phyloP scores from a whole-genome alignment of 2,888 invertebrate species.

The Orchesella flavescens region DNA sequence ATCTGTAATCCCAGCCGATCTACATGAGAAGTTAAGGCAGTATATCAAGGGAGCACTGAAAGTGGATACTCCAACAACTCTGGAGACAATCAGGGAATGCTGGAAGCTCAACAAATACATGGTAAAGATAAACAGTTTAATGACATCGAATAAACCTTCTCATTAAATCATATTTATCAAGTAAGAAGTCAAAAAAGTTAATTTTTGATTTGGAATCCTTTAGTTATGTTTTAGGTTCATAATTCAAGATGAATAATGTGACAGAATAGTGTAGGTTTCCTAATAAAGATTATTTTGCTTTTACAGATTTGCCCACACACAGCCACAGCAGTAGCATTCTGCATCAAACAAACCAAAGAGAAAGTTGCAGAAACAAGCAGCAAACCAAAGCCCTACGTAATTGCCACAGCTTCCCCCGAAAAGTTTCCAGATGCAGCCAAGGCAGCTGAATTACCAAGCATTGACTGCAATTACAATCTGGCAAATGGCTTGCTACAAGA shows the following conservation, averaged over 20 bases:
- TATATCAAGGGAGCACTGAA: slow-evolving; percentile 72
- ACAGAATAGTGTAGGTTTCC: neutral
- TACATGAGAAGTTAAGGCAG: slow-evolving; percentile 71
- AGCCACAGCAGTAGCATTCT: slow-evolving; percentile 74
- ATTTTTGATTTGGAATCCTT: neutral
- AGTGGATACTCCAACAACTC: slow-evolving; percentile 73
- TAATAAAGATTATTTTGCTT: neutral
- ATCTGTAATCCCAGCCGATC: neutral
- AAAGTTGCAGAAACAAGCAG: neutral
- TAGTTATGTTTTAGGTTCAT: neutral
- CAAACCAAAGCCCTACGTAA: slow-evolving; percentile 68
- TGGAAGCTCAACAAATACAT: slow-evolving; percentile 74
- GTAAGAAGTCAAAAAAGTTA: too few species aligned
- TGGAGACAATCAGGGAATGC: slow-evolving; percentile 73
- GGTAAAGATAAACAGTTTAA: slow-evolving; percentile 45
- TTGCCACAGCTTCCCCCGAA: slow-evolving; percentile 75
- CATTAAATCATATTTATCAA: too few species aligned
- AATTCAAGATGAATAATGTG: neutral
- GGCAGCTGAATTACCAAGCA: slow-evolving; percentile 72
- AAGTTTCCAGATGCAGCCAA: slow-evolving; percentile 74
- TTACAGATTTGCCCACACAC: slow-evolving; percentile 75
- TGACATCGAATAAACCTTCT: neutral
- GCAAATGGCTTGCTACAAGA: slow-evolving; percentile 34
- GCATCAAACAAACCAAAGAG: slow-evolving; percentile 9
- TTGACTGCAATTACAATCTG: slow-evolving; percentile 20